These are phyloP conservation scores for Drosophila bocki DNA, from an alignment of 1,140 invertebrate genomes.

Conservation along the genomic window DNA sequence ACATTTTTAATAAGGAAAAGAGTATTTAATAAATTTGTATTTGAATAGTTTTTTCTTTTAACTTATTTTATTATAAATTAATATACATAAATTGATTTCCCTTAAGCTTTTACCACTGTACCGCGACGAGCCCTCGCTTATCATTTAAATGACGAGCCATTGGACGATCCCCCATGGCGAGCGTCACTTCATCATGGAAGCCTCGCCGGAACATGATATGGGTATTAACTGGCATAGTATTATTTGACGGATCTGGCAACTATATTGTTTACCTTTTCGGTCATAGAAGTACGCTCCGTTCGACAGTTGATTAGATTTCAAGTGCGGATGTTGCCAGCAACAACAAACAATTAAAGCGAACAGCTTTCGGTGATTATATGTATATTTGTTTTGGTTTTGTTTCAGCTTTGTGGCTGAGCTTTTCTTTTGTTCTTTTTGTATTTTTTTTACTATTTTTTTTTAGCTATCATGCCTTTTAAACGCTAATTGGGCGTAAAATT, in stretches of 20 bases:
- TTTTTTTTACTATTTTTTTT: slow-evolving; percentile 21
- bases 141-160: not conserved
- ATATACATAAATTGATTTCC: not conserved
- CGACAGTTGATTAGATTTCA: slow-evolving; percentile 65
- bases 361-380: slow-evolving; percentile 36
- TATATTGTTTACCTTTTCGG: slow-evolving; percentile 25
- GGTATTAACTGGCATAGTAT: not conserved
- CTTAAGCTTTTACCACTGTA: slow-evolving; percentile 2
- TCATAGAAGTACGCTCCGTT: slow-evolving; percentile 11
- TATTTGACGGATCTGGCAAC: slow-evolving; percentile 34
- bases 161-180: slow-evolving; percentile 3
- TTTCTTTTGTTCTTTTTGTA: slow-evolving; percentile 28
- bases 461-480: slow-evolving; percentile 37
- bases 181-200: slow-evolving; percentile 7
- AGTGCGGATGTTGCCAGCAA: slow-evolving; percentile 50
- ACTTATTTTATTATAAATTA: not conserved
- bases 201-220: slow-evolving; percentile 3
- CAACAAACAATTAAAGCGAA: slow-evolving; percentile 36
- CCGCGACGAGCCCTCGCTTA: slow-evolving; percentile 15
- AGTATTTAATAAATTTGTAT: accelerated
- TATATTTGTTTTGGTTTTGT: slow-evolving; percentile 31
- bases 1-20: not conserved
- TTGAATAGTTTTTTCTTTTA: not conserved
- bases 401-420: slow-evolving; percentile 34
- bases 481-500: slow-evolving; percentile 66